phyloP scores from a whole-genome alignment of 2,797 vertebrate species.

The Arrhamphus sclerolepis region DNA sequence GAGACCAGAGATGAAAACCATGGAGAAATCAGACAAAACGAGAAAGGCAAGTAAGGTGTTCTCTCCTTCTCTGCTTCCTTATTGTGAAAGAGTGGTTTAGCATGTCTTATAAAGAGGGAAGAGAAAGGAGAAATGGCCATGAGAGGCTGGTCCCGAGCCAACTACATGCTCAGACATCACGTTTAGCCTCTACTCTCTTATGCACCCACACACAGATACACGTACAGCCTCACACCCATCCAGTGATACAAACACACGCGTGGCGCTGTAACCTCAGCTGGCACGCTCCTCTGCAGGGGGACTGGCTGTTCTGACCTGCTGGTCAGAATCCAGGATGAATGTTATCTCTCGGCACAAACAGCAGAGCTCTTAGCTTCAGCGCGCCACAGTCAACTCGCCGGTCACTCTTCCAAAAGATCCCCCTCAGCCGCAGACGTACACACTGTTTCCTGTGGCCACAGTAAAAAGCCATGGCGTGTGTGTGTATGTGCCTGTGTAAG shows the following conservation, averaged over 20 bases:
- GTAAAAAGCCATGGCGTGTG: slow-evolving; percentile 65
- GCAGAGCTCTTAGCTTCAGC: slow-evolving; percentile 65
- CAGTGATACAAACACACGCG: slow-evolving; percentile 22
- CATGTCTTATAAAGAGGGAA: slow-evolving; percentile 61
- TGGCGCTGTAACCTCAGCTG: slow-evolving; percentile 64
- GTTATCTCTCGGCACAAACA: slow-evolving; percentile 77
- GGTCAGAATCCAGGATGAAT: slow-evolving; percentile 71
- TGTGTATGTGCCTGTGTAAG: slow-evolving; percentile 26
- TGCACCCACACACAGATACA: slow-evolving; percentile 28
- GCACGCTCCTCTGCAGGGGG: slow-evolving; percentile 56
- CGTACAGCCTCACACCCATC: slow-evolving; percentile 33
- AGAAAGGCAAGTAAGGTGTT: slow-evolving; percentile 21
- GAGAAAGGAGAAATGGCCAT: slow-evolving; percentile 45
- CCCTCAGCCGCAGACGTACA: slow-evolving; percentile 63
- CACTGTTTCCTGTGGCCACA: slow-evolving; percentile 63
- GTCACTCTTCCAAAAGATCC: slow-evolving; percentile 65
- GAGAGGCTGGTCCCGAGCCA: slow-evolving; percentile 47
- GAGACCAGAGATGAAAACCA: slow-evolving; percentile 47
- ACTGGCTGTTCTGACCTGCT: slow-evolving; percentile 64
- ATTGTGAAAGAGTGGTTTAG: slow-evolving; percentile 50
- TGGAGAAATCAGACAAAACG: slow-evolving; percentile 28
- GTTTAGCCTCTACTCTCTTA: slow-evolving; percentile 56
- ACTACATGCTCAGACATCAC: slow-evolving; percentile 40
- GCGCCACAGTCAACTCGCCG: slow-evolving; percentile 49
- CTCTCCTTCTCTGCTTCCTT: slow-evolving; percentile 44